Conservation (phyloP, 2,113 vertebrate species). For the Physeter macrocephalus region DNA sequence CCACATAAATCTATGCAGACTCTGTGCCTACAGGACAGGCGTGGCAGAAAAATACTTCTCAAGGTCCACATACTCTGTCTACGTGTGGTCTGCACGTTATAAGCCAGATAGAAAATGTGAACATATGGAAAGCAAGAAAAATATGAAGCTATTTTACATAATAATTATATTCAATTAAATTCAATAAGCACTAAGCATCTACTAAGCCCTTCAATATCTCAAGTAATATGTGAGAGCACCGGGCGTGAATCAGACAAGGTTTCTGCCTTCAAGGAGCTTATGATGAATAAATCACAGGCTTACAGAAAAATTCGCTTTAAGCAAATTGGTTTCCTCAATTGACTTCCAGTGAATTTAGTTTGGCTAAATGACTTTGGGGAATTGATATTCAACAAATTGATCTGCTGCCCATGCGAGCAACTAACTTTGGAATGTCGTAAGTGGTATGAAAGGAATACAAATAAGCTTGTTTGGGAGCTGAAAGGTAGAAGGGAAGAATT, state of each 20-base stretch:
- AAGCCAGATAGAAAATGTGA: constrained; percentile 10
- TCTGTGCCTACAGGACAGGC: not conserved
- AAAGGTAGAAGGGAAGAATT: not conserved
- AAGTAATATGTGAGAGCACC: not conserved
- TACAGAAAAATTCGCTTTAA: constrained; percentile 54
- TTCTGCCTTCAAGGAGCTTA: constrained; percentile 44
- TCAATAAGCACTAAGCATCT: constrained; percentile 42
- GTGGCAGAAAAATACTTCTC: not conserved
- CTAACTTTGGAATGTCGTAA: constrained; percentile 34
- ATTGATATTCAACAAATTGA: constrained; percentile 52
- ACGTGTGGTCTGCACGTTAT: not conserved
- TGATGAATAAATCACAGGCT: constrained; percentile 58
- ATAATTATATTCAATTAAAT: constrained; percentile 51
- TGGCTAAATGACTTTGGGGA: constrained; percentile 59
- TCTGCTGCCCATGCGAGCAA: constrained; percentile 43
- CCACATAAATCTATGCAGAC: not conserved
- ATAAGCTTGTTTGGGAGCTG: not conserved
- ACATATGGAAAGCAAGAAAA: constrained; percentile 14
- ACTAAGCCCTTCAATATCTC: not conserved
- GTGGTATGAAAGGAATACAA: constrained; percentile 5
- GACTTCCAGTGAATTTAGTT: constrained; percentile 67
- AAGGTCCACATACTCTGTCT: not conserved
- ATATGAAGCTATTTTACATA: constrained; percentile 46
- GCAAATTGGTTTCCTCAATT: constrained; percentile 59
- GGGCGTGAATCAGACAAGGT: not conserved